Conservation (phyloP, 2,888 invertebrate species). For the Rugalucina vietnamica region DNA sequence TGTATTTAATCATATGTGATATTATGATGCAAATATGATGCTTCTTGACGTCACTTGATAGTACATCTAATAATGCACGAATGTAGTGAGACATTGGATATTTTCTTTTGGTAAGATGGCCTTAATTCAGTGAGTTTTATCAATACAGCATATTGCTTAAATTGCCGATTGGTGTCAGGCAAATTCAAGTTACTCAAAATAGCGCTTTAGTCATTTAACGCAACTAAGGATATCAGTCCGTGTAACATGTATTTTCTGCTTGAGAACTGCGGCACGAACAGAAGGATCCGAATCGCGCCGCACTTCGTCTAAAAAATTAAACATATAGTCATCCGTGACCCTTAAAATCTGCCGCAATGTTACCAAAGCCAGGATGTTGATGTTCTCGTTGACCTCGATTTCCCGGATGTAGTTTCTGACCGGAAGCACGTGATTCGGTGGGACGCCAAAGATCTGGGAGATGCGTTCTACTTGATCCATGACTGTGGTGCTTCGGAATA, state of each 20-base stretch:
- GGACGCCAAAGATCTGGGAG: conserved; percentile 45
- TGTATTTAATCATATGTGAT: no score
- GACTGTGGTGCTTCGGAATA: conserved; percentile 31
- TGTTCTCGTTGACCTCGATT: conserved; percentile 40
- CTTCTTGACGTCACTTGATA: no score
- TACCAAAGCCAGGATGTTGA: conserved; percentile 44
- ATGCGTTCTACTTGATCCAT: conserved; percentile 39
- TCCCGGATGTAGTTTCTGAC: conserved; percentile 49
- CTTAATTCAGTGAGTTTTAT: no score
- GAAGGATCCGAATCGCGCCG: conserved; percentile 2
- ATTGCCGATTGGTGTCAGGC: not conserved
- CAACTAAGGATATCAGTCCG: not conserved
- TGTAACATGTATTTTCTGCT: not conserved
- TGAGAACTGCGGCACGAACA: not conserved
- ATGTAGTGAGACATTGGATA: no score
- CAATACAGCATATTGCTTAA: no score
- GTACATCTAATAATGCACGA: no score
- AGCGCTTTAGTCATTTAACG: not conserved
- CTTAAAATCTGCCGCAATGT: conserved; percentile 39
- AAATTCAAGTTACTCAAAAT: not conserved
- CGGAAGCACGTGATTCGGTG: conserved; percentile 47
- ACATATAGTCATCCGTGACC: conserved; percentile 46
- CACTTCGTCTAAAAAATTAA: conserved; percentile 21
- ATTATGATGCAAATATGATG: no score
- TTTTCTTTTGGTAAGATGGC: no score